phyloP scores from a whole-genome alignment of 2,113 vertebrate genomes.

The Ploceus nigricollis region DNA sequence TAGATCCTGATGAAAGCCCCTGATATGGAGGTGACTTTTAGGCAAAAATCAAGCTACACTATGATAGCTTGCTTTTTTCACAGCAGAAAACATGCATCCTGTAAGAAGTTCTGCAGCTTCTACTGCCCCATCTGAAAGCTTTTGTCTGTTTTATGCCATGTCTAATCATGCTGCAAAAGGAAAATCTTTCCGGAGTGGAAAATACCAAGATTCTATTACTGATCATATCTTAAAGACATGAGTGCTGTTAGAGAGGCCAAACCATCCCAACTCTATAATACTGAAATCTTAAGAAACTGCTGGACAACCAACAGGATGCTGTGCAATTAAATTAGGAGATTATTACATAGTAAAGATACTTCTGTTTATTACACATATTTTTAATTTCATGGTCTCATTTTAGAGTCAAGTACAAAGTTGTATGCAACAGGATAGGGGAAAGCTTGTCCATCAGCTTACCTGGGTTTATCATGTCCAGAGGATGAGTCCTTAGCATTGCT shows the following conservation, averaged over 20 bases:
- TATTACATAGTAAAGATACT: background rate
- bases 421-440: background rate
- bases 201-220: background rate
- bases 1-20: background rate
- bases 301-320: background rate
- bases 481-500: background rate
- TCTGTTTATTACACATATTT: background rate
- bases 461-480: background rate
- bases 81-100: background rate
- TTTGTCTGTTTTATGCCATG: background rate
- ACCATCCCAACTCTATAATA: background rate
- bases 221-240: background rate
- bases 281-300: background rate
- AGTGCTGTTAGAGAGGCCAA: background rate
- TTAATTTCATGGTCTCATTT: background rate
- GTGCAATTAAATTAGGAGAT: background rate
- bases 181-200: background rate
- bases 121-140: background rate
- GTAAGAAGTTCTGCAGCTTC: background rate
- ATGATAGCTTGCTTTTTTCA: background rate
- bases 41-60: background rate
- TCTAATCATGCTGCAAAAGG: background rate
- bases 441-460: background rate
- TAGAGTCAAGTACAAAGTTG: background rate
- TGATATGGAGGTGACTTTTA: background rate